These are phyloP conservation scores for Amniataba percoides DNA, from an alignment of 2,797 vertebrate species.

Conservation along the genomic window DNA sequence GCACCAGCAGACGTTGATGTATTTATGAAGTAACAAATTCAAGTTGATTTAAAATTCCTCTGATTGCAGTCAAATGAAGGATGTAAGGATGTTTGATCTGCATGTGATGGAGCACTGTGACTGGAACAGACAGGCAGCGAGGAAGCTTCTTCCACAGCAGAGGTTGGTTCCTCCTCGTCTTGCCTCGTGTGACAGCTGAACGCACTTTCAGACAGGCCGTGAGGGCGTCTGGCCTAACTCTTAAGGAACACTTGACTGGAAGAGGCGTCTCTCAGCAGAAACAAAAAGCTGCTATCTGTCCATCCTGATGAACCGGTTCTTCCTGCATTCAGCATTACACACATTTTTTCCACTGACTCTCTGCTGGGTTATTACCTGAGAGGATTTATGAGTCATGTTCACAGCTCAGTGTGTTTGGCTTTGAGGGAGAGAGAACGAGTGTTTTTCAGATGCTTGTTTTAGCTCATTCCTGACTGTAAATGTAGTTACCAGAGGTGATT, in stretches of 20 bases:
- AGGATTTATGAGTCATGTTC: constrained; percentile 16
- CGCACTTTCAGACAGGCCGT: constrained; percentile 24
- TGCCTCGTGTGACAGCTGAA: constrained; percentile 29
- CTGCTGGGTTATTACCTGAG: neutral
- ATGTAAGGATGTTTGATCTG: constrained; percentile 12
- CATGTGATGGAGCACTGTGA: neutral
- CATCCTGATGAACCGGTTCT: constrained; percentile 57
- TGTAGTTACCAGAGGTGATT: neutral
- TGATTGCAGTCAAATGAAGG: constrained; percentile 5
- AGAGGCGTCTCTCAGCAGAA: constrained; percentile 20
- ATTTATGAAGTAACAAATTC: constrained; percentile 2
- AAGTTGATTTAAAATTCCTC: constrained; percentile 3
- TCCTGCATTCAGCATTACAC: constrained; percentile 16
- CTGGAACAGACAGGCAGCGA: neutral
- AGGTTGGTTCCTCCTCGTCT: neutral
- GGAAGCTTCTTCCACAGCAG: neutral
- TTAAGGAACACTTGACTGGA: neutral
- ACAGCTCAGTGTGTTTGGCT: constrained; percentile 5
- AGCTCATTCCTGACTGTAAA: neutral
- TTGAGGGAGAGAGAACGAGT: neutral
- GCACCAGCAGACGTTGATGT: neutral
- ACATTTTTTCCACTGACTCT: constrained; percentile 54
- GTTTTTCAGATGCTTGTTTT: neutral
- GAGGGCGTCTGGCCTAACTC: neutral
- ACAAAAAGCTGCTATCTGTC: neutral